phyloP scores from a whole-genome alignment of 1,140 invertebrate genomes.

The Pseudomyrmex gracilis region DNA sequence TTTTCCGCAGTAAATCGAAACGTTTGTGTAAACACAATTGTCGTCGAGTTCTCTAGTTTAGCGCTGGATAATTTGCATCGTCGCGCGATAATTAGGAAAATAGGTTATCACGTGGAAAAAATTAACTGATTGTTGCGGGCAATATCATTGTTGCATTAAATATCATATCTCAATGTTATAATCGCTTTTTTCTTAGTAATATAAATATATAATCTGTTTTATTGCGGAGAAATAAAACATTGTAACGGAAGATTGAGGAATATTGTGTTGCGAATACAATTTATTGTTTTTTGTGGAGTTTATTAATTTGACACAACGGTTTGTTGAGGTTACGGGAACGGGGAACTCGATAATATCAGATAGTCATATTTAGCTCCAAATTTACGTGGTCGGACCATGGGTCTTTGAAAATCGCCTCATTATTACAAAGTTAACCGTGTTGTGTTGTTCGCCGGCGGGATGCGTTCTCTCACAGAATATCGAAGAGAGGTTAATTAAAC shows the following conservation, averaged over 20 bases:
- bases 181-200: background rate
- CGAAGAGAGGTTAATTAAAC: constrained; percentile 65
- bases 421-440: constrained; percentile 33
- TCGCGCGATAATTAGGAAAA: no score
- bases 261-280: background rate
- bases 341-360: background rate
- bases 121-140: no score
- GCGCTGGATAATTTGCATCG: no score
- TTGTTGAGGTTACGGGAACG: background rate
- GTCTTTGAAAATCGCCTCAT: constrained; percentile 38
- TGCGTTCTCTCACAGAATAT: background rate
- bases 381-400: background rate
- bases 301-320: background rate
- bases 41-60: background rate
- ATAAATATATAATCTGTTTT: background rate
- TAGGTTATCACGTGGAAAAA: no score
- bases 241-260: background rate
- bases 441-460: constrained; percentile 16
- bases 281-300: background rate
- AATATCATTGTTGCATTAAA: background rate
- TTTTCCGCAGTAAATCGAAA: constrained; percentile 28
- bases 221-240: background rate
- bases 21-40: constrained; percentile 11
- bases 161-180: background rate
- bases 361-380: constrained; percentile 45